These are phyloP conservation scores for Taxidea taxus DNA, from an alignment of 2,113 vertebrate species.

Conservation along the genomic window DNA sequence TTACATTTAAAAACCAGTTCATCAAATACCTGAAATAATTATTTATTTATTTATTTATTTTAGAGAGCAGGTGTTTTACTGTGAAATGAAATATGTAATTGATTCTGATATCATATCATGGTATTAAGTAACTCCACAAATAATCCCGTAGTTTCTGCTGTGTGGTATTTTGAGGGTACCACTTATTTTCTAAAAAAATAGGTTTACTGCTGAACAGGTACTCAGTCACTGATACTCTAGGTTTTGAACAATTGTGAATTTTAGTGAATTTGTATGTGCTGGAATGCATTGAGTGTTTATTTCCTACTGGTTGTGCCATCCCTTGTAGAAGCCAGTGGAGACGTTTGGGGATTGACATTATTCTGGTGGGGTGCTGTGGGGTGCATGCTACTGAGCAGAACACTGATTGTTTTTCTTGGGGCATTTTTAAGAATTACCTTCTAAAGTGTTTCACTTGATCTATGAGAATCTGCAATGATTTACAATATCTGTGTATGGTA, in stretches of 20 bases:
- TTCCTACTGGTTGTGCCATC: neutral
- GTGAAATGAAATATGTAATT: neutral
- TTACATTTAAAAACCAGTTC: neutral
- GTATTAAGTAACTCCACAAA: neutral
- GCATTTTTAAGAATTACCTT: neutral
- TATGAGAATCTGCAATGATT: neutral
- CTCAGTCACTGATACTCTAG: neutral
- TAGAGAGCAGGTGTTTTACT: neutral
- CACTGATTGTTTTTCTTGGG: neutral
- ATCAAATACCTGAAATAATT: neutral
- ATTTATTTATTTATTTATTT: neutral
- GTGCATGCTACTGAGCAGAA: neutral
- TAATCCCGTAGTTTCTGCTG: neutral
- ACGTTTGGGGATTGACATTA: neutral
- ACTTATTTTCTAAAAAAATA: neutral
- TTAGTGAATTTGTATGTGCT: neutral
- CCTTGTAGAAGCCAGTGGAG: neutral
- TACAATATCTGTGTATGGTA: too few relatives aligned
- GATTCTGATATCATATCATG: neutral
- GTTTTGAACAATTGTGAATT: neutral
- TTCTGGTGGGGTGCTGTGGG: neutral
- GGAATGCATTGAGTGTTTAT: neutral
- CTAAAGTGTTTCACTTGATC: neutral
- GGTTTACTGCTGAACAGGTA: neutral
- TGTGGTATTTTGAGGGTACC: neutral